A percentile compares a stretch with the other conserved stretches of the same genome.
phyloP scores from a whole-genome alignment of 2,888 invertebrate species.

The Agonopterix subpropinquella region DNA sequence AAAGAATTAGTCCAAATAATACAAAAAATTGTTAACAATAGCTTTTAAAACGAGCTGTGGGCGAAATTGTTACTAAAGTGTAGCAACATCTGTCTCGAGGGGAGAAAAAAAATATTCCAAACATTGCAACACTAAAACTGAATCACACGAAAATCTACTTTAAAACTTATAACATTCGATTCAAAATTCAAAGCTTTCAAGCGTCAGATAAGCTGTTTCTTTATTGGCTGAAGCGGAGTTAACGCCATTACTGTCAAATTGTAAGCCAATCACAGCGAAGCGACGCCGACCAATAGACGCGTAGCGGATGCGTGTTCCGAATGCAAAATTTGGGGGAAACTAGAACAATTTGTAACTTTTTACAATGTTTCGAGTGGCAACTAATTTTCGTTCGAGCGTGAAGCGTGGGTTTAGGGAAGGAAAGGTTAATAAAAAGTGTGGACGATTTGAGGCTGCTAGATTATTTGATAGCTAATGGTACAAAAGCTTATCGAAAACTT shows the following conservation, averaged over 20 bases:
- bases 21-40: slow-evolving; percentile 64
- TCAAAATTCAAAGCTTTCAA: slow-evolving; percentile 9
- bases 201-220: slow-evolving; percentile 19
- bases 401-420: too few species aligned
- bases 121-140: slow-evolving; percentile 2
- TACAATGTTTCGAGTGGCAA: slow-evolving; percentile 33
- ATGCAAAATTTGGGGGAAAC: slow-evolving; percentile 67
- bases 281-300: slow-evolving; percentile 54
- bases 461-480: too few species aligned
- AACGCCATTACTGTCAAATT: slow-evolving; percentile 75
- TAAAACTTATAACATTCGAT: background rate
- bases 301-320: slow-evolving; percentile 51
- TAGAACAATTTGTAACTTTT: slow-evolving; percentile 62
- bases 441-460: too few species aligned
- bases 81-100: slow-evolving; percentile 73
- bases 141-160: slow-evolving; percentile 8
- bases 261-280: slow-evolving; percentile 61
- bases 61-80: slow-evolving; percentile 73
- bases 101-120: slow-evolving; percentile 24
- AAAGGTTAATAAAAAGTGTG: too few species aligned
- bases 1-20: slow-evolving; percentile 72
- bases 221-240: slow-evolving; percentile 32
- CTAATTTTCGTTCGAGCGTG: slow-evolving; percentile 33
- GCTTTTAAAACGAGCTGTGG: slow-evolving; percentile 62
- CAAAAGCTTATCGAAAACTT: too few species aligned